phyloP scores from a whole-genome alignment of 1,140 invertebrate genomes.

The Coptotermes formosanus region DNA sequence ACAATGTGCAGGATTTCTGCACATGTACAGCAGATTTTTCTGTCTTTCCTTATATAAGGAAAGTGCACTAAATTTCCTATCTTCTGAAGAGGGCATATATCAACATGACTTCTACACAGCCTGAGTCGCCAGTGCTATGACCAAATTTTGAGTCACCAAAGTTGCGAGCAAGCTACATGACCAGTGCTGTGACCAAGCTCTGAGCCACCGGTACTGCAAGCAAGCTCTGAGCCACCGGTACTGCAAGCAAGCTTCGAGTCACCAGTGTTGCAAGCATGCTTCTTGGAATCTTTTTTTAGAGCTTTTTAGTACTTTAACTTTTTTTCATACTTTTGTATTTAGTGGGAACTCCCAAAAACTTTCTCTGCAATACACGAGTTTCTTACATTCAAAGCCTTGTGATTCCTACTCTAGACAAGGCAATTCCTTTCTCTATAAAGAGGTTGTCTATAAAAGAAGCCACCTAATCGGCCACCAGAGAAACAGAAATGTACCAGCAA shows the following conservation, averaged over 20 bases:
- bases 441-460: slow-evolving; percentile 11
- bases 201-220: no score
- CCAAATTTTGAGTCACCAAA: no score
- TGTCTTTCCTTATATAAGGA: neutral
- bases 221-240: no score
- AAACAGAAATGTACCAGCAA: neutral
- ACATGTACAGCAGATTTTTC: neutral
- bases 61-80: no score
- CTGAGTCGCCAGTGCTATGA: no score
- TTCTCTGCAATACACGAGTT: neutral
- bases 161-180: neutral
- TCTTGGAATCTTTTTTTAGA: neutral
- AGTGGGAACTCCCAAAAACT: neutral
- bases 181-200: no score
- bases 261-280: neutral
- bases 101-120: neutral
- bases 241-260: neutral
- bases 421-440: neutral
- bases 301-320: slow-evolving; percentile 7
- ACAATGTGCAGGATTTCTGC: neutral
- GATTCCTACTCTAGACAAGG: neutral
- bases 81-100: neutral
- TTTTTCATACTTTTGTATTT: slow-evolving; percentile 6
- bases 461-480: neutral
- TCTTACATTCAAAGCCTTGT: neutral